phyloP scores from a whole-genome alignment of 92 coral and sea anemone genomes.

The Pocillopora grandis region DNA sequence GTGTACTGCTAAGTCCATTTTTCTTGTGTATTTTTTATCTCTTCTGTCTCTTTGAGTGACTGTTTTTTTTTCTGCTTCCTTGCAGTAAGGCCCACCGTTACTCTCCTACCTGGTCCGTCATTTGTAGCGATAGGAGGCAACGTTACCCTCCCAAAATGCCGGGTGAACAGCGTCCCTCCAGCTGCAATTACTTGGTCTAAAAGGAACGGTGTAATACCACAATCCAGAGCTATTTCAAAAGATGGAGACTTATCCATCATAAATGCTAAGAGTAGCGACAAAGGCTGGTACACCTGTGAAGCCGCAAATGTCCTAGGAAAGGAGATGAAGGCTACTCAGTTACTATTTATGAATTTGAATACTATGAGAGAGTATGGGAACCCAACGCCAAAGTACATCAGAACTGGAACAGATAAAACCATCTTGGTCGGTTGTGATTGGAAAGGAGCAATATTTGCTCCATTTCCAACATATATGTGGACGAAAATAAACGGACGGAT shows the following conservation, averaged over 20 bases:
- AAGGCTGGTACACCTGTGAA: constrained; percentile 1
- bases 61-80: no score
- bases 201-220: background rate
- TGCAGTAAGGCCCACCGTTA: no score
- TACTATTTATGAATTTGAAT: background rate
- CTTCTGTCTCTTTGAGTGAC: no score
- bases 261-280: background rate
- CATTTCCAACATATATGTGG: background rate
- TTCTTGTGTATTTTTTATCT: no score
- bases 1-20: no score
- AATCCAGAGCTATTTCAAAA: background rate
- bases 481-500: background rate
- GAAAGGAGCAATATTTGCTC: background rate
- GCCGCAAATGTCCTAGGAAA: constrained; percentile 2
- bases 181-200: constrained; percentile 8
- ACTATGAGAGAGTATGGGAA: background rate
- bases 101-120: no score
- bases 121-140: background rate
- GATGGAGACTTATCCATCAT: background rate
- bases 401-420: background rate
- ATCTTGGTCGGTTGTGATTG: background rate
- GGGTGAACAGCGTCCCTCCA: background rate
- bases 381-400: background rate
- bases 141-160: background rate
- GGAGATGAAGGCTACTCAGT: background rate